These are phyloP conservation scores for Oegoconia quadripuncta DNA, from an alignment of 2,888 invertebrate species.

Conservation along the genomic window DNA sequence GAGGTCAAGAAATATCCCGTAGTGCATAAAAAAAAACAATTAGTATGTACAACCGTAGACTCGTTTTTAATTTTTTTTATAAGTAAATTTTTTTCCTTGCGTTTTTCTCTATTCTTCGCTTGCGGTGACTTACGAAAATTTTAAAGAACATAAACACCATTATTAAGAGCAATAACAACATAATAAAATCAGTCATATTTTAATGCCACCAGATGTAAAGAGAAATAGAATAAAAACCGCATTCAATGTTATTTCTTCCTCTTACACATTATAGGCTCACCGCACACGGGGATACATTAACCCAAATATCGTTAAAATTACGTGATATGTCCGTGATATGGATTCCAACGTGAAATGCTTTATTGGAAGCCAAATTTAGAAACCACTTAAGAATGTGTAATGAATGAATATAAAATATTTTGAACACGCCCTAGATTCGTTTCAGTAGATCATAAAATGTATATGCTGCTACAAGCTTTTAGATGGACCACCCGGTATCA, in stretches of 20 bases:
- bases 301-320: constrained; percentile 40
- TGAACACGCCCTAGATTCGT: constrained; percentile 15
- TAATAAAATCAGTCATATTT: no score
- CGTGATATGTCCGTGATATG: constrained; percentile 16
- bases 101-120: no score
- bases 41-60: no score
- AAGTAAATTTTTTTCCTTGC: no score
- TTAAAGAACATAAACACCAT: no score
- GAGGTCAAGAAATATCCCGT: no score
- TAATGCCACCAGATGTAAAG: no score
- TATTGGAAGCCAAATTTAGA: constrained; percentile 16
- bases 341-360: constrained; percentile 13
- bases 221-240: no score
- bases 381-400: constrained; percentile 15
- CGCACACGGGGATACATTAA: constrained; percentile 39
- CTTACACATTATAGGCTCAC: constrained; percentile 10
- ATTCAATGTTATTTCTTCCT: not conserved
- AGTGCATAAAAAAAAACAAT: no score
- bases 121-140: no score
- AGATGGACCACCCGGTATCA: constrained; percentile 13
- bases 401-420: constrained; percentile 19
- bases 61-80: no score
- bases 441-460: constrained; percentile 22
- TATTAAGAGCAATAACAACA: no score
- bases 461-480: constrained; percentile 5